Percentiles rank a stretch among this genome's conserved stretches.
phyloP scores from a whole-genome alignment of 2,888 invertebrate species.

The Phyto melanocephala region DNA sequence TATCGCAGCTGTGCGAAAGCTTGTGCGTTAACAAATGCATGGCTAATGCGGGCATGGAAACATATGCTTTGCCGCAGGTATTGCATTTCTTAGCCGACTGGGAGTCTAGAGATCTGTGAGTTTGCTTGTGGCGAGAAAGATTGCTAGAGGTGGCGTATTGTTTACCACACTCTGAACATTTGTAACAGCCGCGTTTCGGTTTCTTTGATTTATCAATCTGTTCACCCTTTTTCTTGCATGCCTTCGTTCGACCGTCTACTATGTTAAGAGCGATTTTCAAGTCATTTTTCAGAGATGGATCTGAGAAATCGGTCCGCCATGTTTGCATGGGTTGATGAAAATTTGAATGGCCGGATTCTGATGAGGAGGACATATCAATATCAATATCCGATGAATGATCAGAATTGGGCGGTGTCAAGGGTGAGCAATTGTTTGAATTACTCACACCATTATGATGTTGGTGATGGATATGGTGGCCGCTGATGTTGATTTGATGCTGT shows the following conservation, averaged over 20 bases:
- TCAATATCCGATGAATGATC: conserved; percentile 87
- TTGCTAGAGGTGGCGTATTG: conserved; percentile 95
- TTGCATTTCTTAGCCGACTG: conserved; percentile 96
- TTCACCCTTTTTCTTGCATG: conserved; percentile 69
- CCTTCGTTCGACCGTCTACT: conserved; percentile 76
- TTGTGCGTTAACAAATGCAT: conserved; percentile 96
- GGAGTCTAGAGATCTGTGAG: conserved; percentile 95
- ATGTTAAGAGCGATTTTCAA: conserved; percentile 73
- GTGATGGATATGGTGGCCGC: conserved; percentile 32
- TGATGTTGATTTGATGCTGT: conserved; percentile 38
- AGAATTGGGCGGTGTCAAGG: conserved; percentile 85
- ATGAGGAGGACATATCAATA: conserved; percentile 79
- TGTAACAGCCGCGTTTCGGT: conserved; percentile 80
- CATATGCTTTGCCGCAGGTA: conserved; percentile 97
- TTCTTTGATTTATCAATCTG: conserved; percentile 68
- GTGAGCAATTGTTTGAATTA: conserved; percentile 79
- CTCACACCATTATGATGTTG: conserved; percentile 61
- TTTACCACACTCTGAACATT: conserved; percentile 93
- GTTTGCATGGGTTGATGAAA: conserved; percentile 56
- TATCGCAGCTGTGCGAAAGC: conserved; percentile 92
- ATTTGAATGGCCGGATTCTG: conserved; percentile 74
- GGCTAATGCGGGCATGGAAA: conserved; percentile 97
- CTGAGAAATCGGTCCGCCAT: conserved; percentile 62
- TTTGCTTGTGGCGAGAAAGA: conserved; percentile 93
- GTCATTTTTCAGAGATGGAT: conserved; percentile 64